Evolutionary conservation across 2,797 vertebrate species (phyloP).

Genomic region (Parambassis ranga): DNA sequence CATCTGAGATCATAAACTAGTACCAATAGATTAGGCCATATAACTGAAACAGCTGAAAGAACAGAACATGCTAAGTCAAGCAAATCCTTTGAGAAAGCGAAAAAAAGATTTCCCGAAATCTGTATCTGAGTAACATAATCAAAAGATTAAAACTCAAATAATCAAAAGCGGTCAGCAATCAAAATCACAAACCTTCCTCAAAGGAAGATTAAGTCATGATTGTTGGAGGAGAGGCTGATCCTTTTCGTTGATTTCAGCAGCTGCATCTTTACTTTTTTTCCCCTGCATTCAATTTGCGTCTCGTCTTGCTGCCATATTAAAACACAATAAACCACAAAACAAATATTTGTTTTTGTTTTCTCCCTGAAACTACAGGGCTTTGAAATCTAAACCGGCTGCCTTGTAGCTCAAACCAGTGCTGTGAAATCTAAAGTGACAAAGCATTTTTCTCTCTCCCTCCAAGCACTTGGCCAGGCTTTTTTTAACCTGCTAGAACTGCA

Average conservation of each 20-base stretch:
- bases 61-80: slow-evolving; percentile 38
- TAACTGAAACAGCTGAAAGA: slow-evolving; percentile 15
- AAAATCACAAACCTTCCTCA: slow-evolving; percentile 64
- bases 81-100: slow-evolving; percentile 33
- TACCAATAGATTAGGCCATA: slow-evolving; percentile 25
- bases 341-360: slow-evolving; percentile 80
- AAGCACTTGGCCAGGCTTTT: slow-evolving; percentile 28
- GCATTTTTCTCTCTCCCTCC: slow-evolving; percentile 63
- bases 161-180: slow-evolving; percentile 58
- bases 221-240: slow-evolving; percentile 35
- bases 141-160: slow-evolving; percentile 61
- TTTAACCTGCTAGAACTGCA: slow-evolving; percentile 69
- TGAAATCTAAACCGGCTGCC: slow-evolving; percentile 73
- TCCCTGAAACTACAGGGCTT: slow-evolving; percentile 58
- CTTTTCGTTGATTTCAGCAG: slow-evolving; percentile 58
- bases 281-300: slow-evolving; percentile 63
- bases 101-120: slow-evolving; percentile 32
- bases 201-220: slow-evolving; percentile 64
- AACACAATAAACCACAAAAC: slow-evolving; percentile 74
- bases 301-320: slow-evolving; percentile 67
- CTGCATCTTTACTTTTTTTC: slow-evolving; percentile 37
- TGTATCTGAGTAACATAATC: slow-evolving; percentile 50
- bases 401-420: slow-evolving; percentile 57
- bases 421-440: slow-evolving; percentile 81
- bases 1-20: slow-evolving; percentile 24